Evolutionary conservation across 30 jellyfish, hydroid and myxozoan species (phyloP).

Genomic region (Aurelia sp.): DNA sequence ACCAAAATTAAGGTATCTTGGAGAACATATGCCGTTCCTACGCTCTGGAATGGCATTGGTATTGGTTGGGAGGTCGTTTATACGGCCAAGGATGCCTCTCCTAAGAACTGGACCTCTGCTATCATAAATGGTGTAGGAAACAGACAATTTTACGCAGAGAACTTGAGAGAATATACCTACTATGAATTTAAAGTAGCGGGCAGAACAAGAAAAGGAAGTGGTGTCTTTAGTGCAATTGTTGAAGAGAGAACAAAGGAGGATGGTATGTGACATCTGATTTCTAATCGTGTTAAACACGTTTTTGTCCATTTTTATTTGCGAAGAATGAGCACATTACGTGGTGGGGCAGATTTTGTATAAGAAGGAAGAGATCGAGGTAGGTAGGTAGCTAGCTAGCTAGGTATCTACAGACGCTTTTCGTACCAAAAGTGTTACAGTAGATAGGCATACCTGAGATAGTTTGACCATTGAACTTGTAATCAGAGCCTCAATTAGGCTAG

Average conservation of each 20-base stretch:
- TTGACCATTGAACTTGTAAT: too few relatives aligned
- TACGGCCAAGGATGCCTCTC: slow-evolving; percentile 16
- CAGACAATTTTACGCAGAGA: slow-evolving; percentile 1
- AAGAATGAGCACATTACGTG: too few relatives aligned
- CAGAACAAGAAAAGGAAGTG: slow-evolving; percentile 55
- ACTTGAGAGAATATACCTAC: slow-evolving; percentile 15
- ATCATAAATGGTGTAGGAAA: slow-evolving; percentile 4
- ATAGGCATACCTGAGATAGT: too few relatives aligned
- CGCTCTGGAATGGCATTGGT: slow-evolving; percentile 37
- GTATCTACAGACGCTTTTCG: too few relatives aligned
- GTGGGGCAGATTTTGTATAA: too few relatives aligned
- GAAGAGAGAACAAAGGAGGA: slow-evolving; percentile 69
- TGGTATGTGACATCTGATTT: slow-evolving; percentile 17
- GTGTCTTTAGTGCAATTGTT: slow-evolving; percentile 34
- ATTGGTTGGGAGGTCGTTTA: slow-evolving; percentile 19
- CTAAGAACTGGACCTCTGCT: slow-evolving; percentile 8
- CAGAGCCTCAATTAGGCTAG: too few relatives aligned
- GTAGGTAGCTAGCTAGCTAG: too few relatives aligned
- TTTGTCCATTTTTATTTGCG: too few relatives aligned
- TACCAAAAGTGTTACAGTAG: too few relatives aligned
- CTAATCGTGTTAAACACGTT: neutral
- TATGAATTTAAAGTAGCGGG: slow-evolving; percentile 60
- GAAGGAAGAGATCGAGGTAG: too few relatives aligned
- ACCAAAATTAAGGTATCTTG: slow-evolving; percentile 10
- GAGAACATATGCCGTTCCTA: neutral